Base-by-base conservation (phyloP, 2,113 vertebrate genomes). In the Brachypteracias leptosomus region DNA sequence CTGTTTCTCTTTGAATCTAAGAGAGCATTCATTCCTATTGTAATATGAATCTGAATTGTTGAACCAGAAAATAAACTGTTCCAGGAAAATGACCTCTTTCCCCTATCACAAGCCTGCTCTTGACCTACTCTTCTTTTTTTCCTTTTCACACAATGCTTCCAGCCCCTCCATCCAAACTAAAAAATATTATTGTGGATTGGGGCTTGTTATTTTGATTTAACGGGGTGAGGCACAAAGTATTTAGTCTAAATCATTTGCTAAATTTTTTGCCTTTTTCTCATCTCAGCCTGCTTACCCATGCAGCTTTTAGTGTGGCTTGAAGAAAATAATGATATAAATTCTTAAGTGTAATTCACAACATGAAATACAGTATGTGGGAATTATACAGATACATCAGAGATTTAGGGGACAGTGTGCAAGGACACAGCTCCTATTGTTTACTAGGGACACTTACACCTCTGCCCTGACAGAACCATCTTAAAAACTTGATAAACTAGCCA, bases 61-160 rank as follows among this genome's bases (percentile, higher is more conserved):
- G 58, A 83, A 70, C 11, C 40, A 73, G 58, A 73, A 92, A 36
- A 88, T 78, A 81, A 87, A 9, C 66, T 81, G 7, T 71, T 63
- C 16, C 3, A 47, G 26, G 22, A 57, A 57, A 13, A 81, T 33
- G 13, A 67, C 9, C 7, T 35, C 7, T 57, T 13, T 86, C 33
- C n/a, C 10, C 8, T 66, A 24, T 14, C n/a, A 25, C 18, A 57
- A 38, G 19, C 28, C 40, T 74, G 9, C 15, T 76, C 18, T 82
- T 67, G 36, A 79, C 26, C 29, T 72, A 21, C 11, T 84, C 7
- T 40, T 81, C 52, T 71, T 17, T 26, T 74, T 80, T 78, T 51
- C 9, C 10, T 55, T 42, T 62, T 84, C 13, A 29, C 0, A 0
- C 71, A 81, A 44, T 65, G n/a, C 6, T 21, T 93, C 46, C 51